A percentile compares a stretch with the other conserved stretches of the same genome.
Conservation (phyloP, 1,140 invertebrate species). For the Mycetomoellerius zeteki region DNA sequence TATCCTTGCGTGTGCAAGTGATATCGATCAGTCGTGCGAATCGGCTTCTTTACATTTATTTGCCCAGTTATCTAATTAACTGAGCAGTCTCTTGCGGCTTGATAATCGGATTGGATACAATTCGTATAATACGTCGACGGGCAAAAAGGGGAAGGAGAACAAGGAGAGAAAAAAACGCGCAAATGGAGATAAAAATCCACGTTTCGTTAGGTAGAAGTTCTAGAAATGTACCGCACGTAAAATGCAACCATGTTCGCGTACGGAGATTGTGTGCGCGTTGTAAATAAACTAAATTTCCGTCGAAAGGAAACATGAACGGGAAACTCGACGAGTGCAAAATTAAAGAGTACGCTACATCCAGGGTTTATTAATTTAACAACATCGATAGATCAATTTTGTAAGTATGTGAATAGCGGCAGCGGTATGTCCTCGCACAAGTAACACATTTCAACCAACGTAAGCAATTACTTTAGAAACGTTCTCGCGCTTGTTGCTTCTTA, state of each 20-base stretch:
- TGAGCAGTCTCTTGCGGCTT: not conserved
- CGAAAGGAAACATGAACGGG: not conserved
- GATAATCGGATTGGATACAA: constrained; percentile 44
- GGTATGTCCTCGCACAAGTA: not conserved
- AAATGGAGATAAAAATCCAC: constrained; percentile 30
- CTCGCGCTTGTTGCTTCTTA: not conserved
- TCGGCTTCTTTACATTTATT: constrained; percentile 26
- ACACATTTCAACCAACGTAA: not conserved
- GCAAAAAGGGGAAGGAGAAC: not conserved
- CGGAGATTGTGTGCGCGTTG: not conserved
- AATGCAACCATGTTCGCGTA: constrained; percentile 1
- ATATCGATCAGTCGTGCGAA: constrained; percentile 26
- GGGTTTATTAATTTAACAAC: constrained; percentile 18
- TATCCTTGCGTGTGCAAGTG: not conserved
- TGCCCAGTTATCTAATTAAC: constrained; percentile 47
- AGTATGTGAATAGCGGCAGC: not conserved
- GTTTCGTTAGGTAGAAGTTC: constrained; percentile 12
- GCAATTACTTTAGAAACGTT: too few relatives aligned
- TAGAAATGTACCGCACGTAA: constrained; percentile 7
- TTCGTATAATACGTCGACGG: constrained; percentile 22
- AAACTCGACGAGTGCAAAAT: constrained; percentile 10
- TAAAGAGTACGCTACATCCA: constrained; percentile 3
- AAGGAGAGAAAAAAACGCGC: not conserved
- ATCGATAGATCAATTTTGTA: constrained; percentile 17
- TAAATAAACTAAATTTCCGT: constrained; percentile 32